Conservation (phyloP, 1,140 invertebrate genomes). For the Asbolus verrucosus region DNA sequence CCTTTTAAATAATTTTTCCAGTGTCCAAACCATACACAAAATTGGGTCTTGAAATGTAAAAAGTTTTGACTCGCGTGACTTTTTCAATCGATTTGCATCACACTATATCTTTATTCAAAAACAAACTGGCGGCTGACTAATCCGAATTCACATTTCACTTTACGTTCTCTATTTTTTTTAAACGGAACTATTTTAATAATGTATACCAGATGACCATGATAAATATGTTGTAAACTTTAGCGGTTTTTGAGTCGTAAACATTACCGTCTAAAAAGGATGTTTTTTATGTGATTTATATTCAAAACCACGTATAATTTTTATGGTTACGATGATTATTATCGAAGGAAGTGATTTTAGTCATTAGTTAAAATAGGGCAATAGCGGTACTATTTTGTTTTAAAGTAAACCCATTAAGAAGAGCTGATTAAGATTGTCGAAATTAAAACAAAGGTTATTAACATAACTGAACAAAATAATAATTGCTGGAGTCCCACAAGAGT, state of each 20-base stretch:
- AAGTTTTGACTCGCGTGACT: constrained; percentile 30
- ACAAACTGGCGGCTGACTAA: neutral
- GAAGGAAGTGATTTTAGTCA: neutral
- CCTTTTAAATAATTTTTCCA: constrained; percentile 20
- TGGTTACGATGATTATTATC: neutral
- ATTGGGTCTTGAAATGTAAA: constrained; percentile 35
- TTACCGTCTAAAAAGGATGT: neutral
- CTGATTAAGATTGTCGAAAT: constrained; percentile 22
- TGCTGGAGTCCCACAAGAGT: constrained; percentile 28
- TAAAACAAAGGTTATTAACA: constrained; percentile 32
- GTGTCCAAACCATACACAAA: constrained; percentile 17
- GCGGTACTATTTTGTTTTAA: neutral
- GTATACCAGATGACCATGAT: constrained; percentile 25
- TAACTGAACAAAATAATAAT: constrained; percentile 16
- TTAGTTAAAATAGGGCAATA: constrained; percentile 19
- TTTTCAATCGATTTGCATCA: constrained; percentile 19
- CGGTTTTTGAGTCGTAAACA: constrained; percentile 9
- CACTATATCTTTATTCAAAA: too few species aligned
- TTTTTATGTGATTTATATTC: constrained; percentile 15
- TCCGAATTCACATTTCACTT: too few species aligned
- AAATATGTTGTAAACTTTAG: constrained; percentile 24
- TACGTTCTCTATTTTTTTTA: neutral
- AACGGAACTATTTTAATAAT: constrained; percentile 10
- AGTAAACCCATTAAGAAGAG: neutral
- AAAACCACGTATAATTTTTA: constrained; percentile 6